Conservation (phyloP, 2,888 invertebrate species). For the Eudemis profundana region DNA sequence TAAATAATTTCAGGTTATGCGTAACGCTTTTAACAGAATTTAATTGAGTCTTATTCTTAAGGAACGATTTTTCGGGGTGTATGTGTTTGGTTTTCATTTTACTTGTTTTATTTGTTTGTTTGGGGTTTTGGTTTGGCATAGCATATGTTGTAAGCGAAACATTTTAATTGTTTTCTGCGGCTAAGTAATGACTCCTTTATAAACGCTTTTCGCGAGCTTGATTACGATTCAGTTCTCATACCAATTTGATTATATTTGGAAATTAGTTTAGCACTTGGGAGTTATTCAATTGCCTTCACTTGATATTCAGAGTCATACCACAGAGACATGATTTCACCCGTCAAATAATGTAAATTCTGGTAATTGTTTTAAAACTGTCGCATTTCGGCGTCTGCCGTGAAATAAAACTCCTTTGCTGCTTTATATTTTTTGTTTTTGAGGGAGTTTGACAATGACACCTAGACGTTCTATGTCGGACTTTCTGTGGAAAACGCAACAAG, state of each 20-base stretch:
- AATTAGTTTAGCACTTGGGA: conserved; percentile 9
- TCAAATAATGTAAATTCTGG: neutral
- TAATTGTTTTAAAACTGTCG: neutral
- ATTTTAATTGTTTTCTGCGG: no score
- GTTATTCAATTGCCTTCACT: conserved; percentile 22
- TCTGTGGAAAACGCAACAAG: no score
- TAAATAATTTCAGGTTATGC: neutral
- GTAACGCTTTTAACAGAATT: neutral
- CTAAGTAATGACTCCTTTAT: neutral
- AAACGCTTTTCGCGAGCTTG: neutral
- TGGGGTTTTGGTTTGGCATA: no score
- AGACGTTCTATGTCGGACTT: no score
- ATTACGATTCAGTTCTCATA: conserved; percentile 19
- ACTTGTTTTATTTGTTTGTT: no score
- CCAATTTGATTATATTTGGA: conserved; percentile 14
- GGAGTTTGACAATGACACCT: neutral
- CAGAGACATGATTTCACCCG: neutral
- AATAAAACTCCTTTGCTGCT: neutral
- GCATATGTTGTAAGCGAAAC: no score
- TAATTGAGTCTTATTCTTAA: no score
- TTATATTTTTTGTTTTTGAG: neutral
- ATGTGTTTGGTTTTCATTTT: no score
- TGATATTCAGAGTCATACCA: conserved; percentile 5
- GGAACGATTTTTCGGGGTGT: no score
- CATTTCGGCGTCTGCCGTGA: neutral